Evolutionary conservation across 2,113 vertebrate species (phyloP), one percentile per base, ranked within the genome.

Genomic region (Australoheros scitulus): DNA sequence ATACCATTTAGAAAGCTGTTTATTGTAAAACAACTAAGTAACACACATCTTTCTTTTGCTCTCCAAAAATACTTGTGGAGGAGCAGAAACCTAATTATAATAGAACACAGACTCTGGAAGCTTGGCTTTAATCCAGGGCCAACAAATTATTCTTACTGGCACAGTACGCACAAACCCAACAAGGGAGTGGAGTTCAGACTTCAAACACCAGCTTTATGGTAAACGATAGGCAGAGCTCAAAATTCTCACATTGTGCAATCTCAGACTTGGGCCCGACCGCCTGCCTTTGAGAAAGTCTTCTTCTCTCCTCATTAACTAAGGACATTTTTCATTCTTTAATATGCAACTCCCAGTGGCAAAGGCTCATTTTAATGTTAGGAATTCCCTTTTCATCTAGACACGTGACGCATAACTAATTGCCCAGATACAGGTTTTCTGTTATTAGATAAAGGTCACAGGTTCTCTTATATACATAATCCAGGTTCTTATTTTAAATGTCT

Each of bases 61-160:
- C 63, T 80, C 83, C 55, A 81, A 84, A 85, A 77, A 91, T 85
- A 57, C 76, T 87, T 87, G 64, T 81, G 85, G 79, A 87, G 78
- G 52, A 88, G 70, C 72, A 83, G 34, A 91, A 85, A 90, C 86
- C 80, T 89, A 89, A 93, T 92, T 88, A 90, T 91, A 92, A 91
- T 83, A 89, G 76, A 91, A 85, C 75, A 77, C 85, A 93, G 88
- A 86, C 84, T 86, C 6, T 43, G 81, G 85, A 58, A 65, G 74
- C 60, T 82, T 91, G 92, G 91, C 88, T 86, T 52, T 20, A 41
- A 64, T 90, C 85, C 90, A 93, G 78, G 58, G 74, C 84, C 82
- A 87, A 91, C 92, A 91, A 91, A 94, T 92, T 83, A 92, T 88
- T 90, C 87, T 76, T 81, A 85, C 87, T 91, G 92, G 89, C 92